These are phyloP conservation scores for Thunnus albacares DNA, from an alignment of 2,797 vertebrate species.

Conservation along the genomic window DNA sequence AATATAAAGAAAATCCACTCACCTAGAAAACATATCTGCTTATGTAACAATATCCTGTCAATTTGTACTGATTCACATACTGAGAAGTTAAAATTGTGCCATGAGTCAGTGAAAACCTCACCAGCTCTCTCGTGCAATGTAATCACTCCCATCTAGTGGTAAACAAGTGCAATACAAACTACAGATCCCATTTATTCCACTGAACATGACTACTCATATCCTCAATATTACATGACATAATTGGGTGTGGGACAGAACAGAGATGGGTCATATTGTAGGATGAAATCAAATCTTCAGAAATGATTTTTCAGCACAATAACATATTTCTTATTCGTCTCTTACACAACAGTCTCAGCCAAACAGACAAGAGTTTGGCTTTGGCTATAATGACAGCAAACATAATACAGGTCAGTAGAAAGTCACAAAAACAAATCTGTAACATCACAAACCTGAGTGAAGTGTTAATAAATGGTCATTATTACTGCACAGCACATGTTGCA, in stretches of 20 bases:
- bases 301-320: not conserved
- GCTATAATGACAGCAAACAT: constrained; percentile 8
- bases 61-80: not conserved
- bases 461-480: constrained; percentile 3
- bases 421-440: constrained; percentile 22
- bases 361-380: not conserved
- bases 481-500: constrained; percentile 48
- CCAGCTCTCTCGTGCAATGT: constrained; percentile 8
- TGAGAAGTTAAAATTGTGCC: not conserved
- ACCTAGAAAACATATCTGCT: not conserved
- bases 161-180: constrained; percentile 29
- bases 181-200: constrained; percentile 56
- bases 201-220: constrained; percentile 13
- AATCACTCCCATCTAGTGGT: constrained; percentile 67
- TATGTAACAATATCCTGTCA: not conserved
- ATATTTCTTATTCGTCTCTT: constrained; percentile 13
- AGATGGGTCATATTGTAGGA: constrained; percentile 6
- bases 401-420: not conserved
- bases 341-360: constrained; percentile 2
- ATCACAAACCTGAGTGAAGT: constrained; percentile 49
- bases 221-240: not conserved
- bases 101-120: not conserved
- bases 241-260: not conserved
- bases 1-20: not conserved
- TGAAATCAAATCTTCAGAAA: constrained; percentile 7